A percentile compares a stretch with the other conserved stretches of the same genome.
Conservation (phyloP, 2,797 vertebrate species). For the Sebastes nivosus region DNA sequence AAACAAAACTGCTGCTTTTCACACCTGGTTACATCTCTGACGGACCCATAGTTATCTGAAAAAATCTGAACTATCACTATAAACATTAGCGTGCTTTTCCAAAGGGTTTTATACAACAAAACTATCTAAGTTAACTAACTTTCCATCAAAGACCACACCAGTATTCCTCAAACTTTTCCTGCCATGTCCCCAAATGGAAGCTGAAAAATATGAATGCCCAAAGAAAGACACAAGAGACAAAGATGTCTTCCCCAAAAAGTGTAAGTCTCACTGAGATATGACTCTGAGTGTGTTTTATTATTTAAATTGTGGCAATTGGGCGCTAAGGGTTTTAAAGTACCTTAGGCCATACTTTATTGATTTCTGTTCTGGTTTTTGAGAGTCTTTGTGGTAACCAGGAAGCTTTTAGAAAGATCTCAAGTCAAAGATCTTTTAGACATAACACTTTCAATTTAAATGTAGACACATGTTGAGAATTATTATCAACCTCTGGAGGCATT, state of each 20-base stretch:
- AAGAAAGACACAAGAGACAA: neutral
- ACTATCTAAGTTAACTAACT: neutral
- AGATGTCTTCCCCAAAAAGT: neutral
- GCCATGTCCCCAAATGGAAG: neutral
- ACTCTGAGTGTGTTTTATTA: neutral
- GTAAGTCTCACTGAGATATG: neutral
- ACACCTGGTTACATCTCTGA: neutral
- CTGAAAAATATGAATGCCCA: neutral
- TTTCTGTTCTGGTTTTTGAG: neutral
- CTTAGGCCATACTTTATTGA: neutral
- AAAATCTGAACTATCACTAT: neutral
- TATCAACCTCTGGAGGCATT: neutral
- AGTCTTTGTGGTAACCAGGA: neutral
- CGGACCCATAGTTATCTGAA: neutral
- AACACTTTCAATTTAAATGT: neutral
- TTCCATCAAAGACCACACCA: neutral
- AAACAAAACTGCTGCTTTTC: neutral
- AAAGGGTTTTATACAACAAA: neutral
- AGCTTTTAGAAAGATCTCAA: neutral
- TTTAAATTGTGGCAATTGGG: too few species aligned
- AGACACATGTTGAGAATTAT: neutral
- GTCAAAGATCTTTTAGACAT: neutral
- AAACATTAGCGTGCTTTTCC: too few species aligned
- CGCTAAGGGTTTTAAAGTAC: neutral
- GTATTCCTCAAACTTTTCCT: neutral